Percentiles rank a stretch among this genome's conserved stretches.
phyloP scores from a whole-genome alignment of 2,888 invertebrate species.

The Campoplex capitator region DNA sequence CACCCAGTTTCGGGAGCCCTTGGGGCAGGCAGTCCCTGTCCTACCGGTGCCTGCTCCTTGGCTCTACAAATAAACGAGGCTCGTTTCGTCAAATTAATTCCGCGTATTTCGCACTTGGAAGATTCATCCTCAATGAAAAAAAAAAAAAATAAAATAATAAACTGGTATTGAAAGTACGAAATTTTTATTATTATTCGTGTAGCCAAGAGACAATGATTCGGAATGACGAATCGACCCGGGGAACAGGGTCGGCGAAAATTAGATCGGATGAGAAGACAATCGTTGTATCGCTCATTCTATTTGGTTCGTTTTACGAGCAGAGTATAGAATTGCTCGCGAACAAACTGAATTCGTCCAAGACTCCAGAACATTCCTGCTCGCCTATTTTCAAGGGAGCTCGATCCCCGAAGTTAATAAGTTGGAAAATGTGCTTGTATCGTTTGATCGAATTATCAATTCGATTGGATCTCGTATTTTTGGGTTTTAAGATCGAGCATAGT shows the following conservation, averaged over 20 bases:
- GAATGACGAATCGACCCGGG: not conserved
- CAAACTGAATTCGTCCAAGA: not conserved
- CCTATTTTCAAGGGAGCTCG: not conserved
- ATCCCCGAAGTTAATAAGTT: not conserved
- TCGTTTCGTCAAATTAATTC: not conserved
- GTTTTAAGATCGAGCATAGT: not conserved
- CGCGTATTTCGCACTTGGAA: not conserved
- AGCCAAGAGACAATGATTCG: not conserved
- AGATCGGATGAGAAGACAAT: not conserved
- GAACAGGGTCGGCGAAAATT: not conserved
- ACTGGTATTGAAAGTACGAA: too few species aligned
- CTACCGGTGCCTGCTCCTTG: not conserved
- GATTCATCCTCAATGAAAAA: not conserved
- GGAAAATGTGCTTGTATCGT: not conserved
- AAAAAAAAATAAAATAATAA: too few species aligned
- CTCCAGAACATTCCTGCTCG: not conserved
- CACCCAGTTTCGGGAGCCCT: constrained; percentile 11
- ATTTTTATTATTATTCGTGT: not conserved
- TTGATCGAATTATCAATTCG: not conserved
- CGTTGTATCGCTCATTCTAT: not conserved
- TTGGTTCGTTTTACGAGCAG: not conserved
- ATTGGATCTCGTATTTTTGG: not conserved
- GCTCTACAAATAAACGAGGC: not conserved
- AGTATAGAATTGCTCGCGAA: too few species aligned
- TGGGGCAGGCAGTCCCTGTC: constrained; percentile 27